These are phyloP conservation scores for Balanococcus diminutus DNA, from an alignment of 2,888 invertebrate species.

Conservation along the genomic window DNA sequence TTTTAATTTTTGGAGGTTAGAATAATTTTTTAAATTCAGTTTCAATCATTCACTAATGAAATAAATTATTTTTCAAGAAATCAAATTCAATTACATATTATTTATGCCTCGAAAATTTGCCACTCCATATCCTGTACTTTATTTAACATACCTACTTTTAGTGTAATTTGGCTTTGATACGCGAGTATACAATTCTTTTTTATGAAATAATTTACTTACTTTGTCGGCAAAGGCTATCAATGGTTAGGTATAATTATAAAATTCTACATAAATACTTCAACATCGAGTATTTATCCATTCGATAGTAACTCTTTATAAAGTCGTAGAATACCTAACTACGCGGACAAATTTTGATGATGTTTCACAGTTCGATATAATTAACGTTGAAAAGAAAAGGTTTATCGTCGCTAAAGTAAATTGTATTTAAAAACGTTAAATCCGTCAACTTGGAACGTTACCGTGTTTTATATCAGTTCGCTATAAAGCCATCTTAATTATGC, in stretches of 20 bases:
- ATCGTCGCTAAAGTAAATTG: background rate
- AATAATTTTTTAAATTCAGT: too few relatives aligned
- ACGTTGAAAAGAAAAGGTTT: constrained; percentile 16
- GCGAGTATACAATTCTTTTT: too few relatives aligned
- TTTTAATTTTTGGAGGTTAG: too few relatives aligned
- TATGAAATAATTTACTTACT: background rate
- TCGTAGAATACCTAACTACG: background rate
- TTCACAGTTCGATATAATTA: constrained; percentile 8
- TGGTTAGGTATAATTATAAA: background rate
- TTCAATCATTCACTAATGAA: too few relatives aligned
- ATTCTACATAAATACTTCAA: background rate
- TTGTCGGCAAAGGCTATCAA: too few relatives aligned
- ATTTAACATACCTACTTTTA: too few relatives aligned
- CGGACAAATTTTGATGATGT: background rate
- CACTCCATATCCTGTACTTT: too few relatives aligned
- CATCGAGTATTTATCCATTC: background rate
- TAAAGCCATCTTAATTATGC: constrained; percentile 27
- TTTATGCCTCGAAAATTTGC: background rate
- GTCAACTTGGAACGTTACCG: constrained; percentile 13
- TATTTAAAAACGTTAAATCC: constrained; percentile 17
- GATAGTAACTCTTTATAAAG: background rate
- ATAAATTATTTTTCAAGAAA: too few relatives aligned
- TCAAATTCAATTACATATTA: too few relatives aligned
- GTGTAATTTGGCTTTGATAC: too few relatives aligned
- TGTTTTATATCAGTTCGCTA: constrained; percentile 14